phyloP scores from a whole-genome alignment of 2,888 invertebrate genomes.

The Penaeus monodon region DNA sequence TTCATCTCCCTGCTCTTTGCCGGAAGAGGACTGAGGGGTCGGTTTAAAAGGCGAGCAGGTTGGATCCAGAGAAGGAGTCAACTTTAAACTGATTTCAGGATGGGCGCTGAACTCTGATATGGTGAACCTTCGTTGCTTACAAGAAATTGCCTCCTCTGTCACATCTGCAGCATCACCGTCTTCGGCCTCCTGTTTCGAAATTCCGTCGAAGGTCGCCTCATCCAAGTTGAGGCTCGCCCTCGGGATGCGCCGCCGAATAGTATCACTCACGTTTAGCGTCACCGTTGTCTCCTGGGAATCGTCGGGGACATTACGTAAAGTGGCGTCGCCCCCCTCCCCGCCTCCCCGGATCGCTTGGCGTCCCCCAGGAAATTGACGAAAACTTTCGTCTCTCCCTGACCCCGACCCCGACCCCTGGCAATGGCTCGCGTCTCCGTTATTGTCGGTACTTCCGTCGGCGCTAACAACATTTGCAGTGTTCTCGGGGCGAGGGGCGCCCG shows the following conservation, averaged over 20 bases:
- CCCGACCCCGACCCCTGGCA: background rate
- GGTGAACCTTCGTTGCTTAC: too few relatives aligned
- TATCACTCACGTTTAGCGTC: slow-evolving; percentile 53
- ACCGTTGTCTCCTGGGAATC: slow-evolving; percentile 39
- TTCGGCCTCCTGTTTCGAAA: background rate
- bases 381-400: background rate
- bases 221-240: slow-evolving; percentile 46
- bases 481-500: background rate
- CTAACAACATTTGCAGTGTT: background rate
- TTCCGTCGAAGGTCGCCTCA: slow-evolving; percentile 15
- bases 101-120: too few relatives aligned
- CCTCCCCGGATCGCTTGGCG: slow-evolving; percentile 6
- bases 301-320: slow-evolving; percentile 27
- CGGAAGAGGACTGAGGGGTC: too few relatives aligned
- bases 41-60: too few relatives aligned
- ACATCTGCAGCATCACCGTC: background rate
- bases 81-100: too few relatives aligned
- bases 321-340: slow-evolving; percentile 23
- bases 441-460: background rate
- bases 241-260: slow-evolving; percentile 46
- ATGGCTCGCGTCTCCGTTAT: background rate
- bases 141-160: background rate
- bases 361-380: slow-evolving; percentile 13
- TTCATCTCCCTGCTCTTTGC: too few relatives aligned
- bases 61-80: too few relatives aligned